A percentile compares a stretch with the other conserved stretches of the same genome.
These are phyloP conservation scores for Kuschelorhynchus macadamiae DNA, from an alignment of 2,888 invertebrate genomes.

Conservation along the genomic window DNA sequence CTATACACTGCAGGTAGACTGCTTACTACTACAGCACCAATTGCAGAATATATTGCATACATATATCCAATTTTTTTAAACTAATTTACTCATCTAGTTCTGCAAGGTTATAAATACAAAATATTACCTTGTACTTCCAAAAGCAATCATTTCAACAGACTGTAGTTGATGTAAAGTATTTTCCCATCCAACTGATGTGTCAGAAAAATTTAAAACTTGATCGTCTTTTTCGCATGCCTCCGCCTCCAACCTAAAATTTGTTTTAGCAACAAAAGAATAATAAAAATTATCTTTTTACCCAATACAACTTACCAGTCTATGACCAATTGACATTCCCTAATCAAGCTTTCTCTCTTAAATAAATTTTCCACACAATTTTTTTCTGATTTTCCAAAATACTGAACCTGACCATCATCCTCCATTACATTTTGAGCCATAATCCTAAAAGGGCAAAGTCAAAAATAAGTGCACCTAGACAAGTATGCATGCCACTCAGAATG, in stretches of 20 bases:
- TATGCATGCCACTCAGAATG: too few relatives aligned
- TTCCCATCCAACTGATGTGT: conserved; percentile 90
- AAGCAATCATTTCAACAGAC: conserved; percentile 72
- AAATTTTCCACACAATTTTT: conserved; percentile 73
- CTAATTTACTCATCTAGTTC: too few relatives aligned
- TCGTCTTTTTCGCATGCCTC: conserved; percentile 75
- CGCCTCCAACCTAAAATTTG: conserved; percentile 77
- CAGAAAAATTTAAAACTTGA: conserved; percentile 81
- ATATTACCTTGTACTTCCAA: conserved; percentile 68
- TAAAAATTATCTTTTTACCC: too few relatives aligned
- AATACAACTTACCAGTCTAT: conserved; percentile 81
- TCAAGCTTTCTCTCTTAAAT: conserved; percentile 72
- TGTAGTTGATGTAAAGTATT: conserved; percentile 87
- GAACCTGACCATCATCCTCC: conserved; percentile 56
- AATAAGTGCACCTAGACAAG: background rate
- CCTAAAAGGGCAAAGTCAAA: conserved; percentile 14
- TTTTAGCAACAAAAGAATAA: too few relatives aligned
- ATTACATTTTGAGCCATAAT: conserved; percentile 59
- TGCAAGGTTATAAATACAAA: too few relatives aligned
- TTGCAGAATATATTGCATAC: too few relatives aligned
- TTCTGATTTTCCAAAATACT: conserved; percentile 72
- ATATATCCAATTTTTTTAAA: too few relatives aligned
- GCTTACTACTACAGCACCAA: too few relatives aligned
- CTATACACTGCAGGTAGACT: too few relatives aligned
- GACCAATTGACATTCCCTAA: conserved; percentile 83